Conservation (phyloP, 30 jellyfish, hydroid and myxozoan species). For the Aurelia coerulea region DNA sequence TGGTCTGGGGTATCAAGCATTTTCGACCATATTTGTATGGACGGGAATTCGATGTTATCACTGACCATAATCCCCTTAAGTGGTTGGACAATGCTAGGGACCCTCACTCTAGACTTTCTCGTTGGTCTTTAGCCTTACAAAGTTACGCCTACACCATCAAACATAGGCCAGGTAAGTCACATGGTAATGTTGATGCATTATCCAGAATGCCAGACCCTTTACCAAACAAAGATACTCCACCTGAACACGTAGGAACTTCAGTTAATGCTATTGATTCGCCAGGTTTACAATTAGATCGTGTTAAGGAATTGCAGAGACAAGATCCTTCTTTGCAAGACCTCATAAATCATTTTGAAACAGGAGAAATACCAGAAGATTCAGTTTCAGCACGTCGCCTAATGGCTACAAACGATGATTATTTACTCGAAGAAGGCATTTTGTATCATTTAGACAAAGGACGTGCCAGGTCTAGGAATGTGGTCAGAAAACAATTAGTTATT, state of each 20-base stretch:
- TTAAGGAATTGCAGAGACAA: constrained; percentile 16
- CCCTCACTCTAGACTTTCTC: constrained; percentile 53
- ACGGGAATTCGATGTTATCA: constrained; percentile 29
- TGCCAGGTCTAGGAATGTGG: constrained; percentile 29
- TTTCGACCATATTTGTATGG: constrained; percentile 70
- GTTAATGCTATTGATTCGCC: constrained; percentile 39
- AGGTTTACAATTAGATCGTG: constrained; percentile 25
- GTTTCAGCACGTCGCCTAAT: constrained; percentile 31
- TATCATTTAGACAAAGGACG: constrained; percentile 47
- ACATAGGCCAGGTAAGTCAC: constrained; percentile 62
- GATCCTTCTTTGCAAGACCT: constrained; percentile 34
- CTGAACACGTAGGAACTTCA: neutral
- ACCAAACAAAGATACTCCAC: neutral
- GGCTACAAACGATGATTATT: constrained; percentile 56
- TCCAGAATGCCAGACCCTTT: constrained; percentile 46
- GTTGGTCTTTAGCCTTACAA: constrained; percentile 52
- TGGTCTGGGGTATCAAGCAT: constrained; percentile 64
- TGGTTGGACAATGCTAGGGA: constrained; percentile 65
- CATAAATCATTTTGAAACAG: constrained; percentile 3
- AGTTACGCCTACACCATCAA: constrained; percentile 34
- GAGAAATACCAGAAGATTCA: neutral
- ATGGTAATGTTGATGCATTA: constrained; percentile 55
- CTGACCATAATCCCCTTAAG: constrained; percentile 61
- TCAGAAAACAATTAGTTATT: constrained; percentile 50
- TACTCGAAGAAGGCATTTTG: constrained; percentile 52